Conservation (phyloP, 2,113 vertebrate species). For the Rhegmatorhina hoffmannsi region DNA sequence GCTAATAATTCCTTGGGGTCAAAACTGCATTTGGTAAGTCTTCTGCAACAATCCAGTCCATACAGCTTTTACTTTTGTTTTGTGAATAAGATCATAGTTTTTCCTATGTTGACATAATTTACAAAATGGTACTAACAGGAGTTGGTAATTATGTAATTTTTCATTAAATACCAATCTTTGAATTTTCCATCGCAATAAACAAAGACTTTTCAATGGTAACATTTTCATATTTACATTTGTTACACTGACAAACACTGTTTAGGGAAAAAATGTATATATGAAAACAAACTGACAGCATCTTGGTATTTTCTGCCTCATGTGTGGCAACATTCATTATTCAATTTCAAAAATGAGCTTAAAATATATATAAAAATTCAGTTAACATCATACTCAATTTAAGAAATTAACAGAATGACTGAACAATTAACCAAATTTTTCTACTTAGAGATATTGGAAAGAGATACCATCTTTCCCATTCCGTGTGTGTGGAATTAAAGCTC, state of each 20-base stretch:
- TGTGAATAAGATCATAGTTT: neutral
- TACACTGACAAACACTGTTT: neutral
- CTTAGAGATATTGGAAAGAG: neutral
- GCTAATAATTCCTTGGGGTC: neutral
- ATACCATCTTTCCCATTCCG: neutral
- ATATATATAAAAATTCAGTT: neutral
- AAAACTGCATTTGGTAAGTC: neutral
- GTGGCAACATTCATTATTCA: neutral
- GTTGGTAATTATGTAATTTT: neutral
- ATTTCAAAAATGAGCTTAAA: neutral
- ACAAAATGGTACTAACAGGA: neutral
- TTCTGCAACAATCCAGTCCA: neutral
- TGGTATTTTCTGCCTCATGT: neutral
- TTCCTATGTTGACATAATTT: neutral
- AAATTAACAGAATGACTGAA: neutral
- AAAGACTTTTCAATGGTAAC: neutral
- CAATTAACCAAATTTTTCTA: neutral
- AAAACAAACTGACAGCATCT: neutral
- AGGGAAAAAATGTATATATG: neutral
- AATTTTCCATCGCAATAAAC: neutral
- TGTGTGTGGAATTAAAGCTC: neutral
- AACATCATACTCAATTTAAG: neutral
- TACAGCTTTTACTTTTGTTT: neutral
- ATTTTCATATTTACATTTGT: neutral
- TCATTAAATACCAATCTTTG: neutral